These are phyloP conservation scores for Stichopus chloronotus DNA, from an alignment of 35 echinoderm and acorn worm genomes.

Conservation along the genomic window DNA sequence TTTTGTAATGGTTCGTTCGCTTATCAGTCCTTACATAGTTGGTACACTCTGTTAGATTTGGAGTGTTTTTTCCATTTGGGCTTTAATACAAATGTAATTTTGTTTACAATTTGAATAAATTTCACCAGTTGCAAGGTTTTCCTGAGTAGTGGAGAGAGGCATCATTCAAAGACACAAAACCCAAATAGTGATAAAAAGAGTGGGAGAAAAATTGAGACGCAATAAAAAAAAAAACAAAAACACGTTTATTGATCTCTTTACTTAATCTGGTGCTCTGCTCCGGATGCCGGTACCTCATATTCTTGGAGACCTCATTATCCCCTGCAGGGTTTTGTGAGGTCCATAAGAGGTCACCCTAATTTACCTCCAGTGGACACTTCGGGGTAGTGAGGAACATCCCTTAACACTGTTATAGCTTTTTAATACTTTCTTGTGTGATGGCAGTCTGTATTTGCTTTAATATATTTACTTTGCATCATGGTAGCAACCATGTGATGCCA, in stretches of 20 bases:
- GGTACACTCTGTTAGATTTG: not conserved
- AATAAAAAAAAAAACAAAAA: not conserved
- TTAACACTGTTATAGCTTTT: not conserved
- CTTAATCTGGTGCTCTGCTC: not conserved
- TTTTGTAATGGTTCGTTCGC: too few relatives aligned
- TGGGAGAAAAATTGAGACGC: not conserved
- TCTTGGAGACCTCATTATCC: conserved; percentile 1
- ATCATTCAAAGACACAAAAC: not conserved
- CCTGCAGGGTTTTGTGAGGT: conserved; percentile 8
- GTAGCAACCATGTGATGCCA: too few relatives aligned
- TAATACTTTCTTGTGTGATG: not conserved
- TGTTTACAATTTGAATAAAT: conserved; percentile 22
- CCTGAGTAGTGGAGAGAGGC: not conserved
- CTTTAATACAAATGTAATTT: not conserved
- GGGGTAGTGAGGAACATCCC: not conserved
- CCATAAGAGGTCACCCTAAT: not conserved
- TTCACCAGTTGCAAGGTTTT: not conserved
- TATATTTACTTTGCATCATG: too few relatives aligned
- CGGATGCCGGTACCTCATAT: not conserved
- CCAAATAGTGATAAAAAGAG: too few relatives aligned
- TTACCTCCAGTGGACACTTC: not conserved
- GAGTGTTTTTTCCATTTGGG: not conserved
- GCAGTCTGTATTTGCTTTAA: too few relatives aligned
- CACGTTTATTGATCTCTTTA: not conserved
- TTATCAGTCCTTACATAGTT: too few relatives aligned